Percentiles rank a stretch among this genome's conserved stretches.
Conservation (phyloP, 2,888 invertebrate species). For the Gortyna flavago region DNA sequence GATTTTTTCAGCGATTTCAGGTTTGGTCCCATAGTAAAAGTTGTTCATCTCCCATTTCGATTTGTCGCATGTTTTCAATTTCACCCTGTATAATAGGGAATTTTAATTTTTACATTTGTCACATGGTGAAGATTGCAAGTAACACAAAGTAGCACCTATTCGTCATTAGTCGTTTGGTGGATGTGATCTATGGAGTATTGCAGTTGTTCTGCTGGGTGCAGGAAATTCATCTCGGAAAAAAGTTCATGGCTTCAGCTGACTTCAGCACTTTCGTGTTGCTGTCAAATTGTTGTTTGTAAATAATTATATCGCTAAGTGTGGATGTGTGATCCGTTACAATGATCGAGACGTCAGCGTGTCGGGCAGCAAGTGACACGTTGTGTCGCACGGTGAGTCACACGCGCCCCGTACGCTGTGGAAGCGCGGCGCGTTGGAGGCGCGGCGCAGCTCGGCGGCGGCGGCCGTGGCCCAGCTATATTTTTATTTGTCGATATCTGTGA, state of each 20-base stretch:
- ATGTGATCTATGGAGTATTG: neutral
- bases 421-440: slow-evolving; percentile 55
- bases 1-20: no score
- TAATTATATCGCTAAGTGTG: slow-evolving; percentile 45
- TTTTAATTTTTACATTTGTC: neutral
- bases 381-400: slow-evolving; percentile 40
- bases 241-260: slow-evolving; percentile 18
- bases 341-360: slow-evolving; percentile 44
- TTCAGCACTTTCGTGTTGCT: slow-evolving; percentile 35
- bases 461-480: slow-evolving; percentile 82
- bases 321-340: slow-evolving; percentile 50
- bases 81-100: neutral
- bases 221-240: slow-evolving; percentile 11
- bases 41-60: no score
- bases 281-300: slow-evolving; percentile 49
- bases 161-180: neutral
- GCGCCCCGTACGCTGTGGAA: slow-evolving; percentile 56
- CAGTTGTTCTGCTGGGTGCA: neutral
- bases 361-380: slow-evolving; percentile 38
- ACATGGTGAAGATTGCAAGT: no score
- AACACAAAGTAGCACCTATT: neutral
- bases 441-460: slow-evolving; percentile 64
- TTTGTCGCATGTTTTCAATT: no score
- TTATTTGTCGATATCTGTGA: slow-evolving; percentile 88
- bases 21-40: no score